Evolutionary conservation across 1,140 invertebrate genomes (phyloP).

Genomic region (Ceratitis capitata): DNA sequence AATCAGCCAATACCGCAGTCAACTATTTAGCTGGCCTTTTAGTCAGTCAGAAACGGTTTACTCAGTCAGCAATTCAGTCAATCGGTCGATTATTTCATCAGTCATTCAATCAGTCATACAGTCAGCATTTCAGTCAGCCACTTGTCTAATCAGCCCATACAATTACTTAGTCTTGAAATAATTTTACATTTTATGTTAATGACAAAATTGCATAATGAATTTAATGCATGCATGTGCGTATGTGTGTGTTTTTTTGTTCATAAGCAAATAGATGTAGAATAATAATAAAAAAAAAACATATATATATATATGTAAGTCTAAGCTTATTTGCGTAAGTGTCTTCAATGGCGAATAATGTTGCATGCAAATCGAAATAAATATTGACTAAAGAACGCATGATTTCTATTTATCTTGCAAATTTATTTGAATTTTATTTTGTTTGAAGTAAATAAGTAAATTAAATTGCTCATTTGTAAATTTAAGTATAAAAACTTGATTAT

Average conservation of each 20-base stretch:
- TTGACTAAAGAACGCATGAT: conserved; percentile 29
- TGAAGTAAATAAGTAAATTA: conserved; percentile 31
- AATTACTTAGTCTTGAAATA: conserved; percentile 38
- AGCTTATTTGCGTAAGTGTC: neutral
- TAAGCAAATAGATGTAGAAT: neutral
- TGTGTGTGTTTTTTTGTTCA: neutral
- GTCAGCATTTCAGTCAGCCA: neutral
- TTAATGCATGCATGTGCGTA: neutral
- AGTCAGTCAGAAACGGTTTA: too few species aligned
- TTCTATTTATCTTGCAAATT: conserved; percentile 27
- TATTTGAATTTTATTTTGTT: neutral
- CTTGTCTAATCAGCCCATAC: neutral
- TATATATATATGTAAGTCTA: neutral
- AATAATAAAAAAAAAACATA: neutral
- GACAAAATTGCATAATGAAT: conserved; percentile 44
- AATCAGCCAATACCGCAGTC: too few species aligned
- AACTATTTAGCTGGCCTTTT: too few species aligned
- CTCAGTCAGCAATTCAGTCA: neutral
- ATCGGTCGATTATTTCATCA: too few species aligned
- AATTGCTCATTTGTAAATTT: conserved; percentile 17
- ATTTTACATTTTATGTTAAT: conserved; percentile 45
- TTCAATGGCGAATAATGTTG: neutral
- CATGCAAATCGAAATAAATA: neutral
- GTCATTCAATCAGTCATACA: neutral
- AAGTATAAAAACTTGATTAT: neutral